Percentiles rank a stretch among this genome's conserved stretches.
Conservation (phyloP, 1,140 invertebrate species). For the Camponotus floridanus region DNA sequence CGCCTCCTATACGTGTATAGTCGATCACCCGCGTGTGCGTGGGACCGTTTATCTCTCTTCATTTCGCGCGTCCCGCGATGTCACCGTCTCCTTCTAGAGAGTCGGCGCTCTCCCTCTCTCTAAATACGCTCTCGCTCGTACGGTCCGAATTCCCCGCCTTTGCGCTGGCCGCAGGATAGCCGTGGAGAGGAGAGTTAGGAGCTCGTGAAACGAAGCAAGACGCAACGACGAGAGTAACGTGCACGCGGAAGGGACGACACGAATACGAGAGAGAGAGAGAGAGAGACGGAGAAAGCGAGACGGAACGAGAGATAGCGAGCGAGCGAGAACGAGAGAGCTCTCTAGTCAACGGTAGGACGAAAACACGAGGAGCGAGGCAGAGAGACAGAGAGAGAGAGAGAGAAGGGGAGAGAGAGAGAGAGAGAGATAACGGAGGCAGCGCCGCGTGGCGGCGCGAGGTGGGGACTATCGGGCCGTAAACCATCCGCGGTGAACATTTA, state of each 20-base stretch:
- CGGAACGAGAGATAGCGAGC: slow-evolving; percentile 45
- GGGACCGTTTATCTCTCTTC: slow-evolving; percentile 79
- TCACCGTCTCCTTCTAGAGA: slow-evolving; percentile 43
- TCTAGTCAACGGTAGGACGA: slow-evolving; percentile 29
- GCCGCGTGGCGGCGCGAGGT: slow-evolving; percentile 85
- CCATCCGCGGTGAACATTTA: slow-evolving; percentile 87
- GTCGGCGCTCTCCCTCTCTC: slow-evolving; percentile 62
- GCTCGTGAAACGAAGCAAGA: slow-evolving; percentile 84
- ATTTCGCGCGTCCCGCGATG: slow-evolving; percentile 63
- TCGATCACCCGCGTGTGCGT: slow-evolving; percentile 48
- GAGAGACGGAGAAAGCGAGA: slow-evolving; percentile 40
- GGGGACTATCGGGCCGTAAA: slow-evolving; percentile 87
- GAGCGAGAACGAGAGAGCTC: slow-evolving; percentile 67
- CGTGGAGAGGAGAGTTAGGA: slow-evolving; percentile 73
- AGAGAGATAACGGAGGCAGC: slow-evolving; percentile 83
- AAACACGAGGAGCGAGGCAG: slow-evolving; percentile 61
- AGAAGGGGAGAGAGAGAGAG: slow-evolving; percentile 77
- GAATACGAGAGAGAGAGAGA: slow-evolving; percentile 17
- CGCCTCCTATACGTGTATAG: slow-evolving; percentile 71
- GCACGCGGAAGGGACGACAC: slow-evolving; percentile 39
- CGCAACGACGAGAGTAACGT: slow-evolving; percentile 71
- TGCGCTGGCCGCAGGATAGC: slow-evolving; percentile 79
- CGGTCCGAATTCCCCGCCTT: slow-evolving; percentile 78
- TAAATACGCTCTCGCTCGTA: slow-evolving; percentile 68
- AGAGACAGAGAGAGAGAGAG: slow-evolving; percentile 73